Evolutionary conservation across 35 echinoderm and acorn worm genomes (phyloP).

Genomic region (Anneissia japonica): DNA sequence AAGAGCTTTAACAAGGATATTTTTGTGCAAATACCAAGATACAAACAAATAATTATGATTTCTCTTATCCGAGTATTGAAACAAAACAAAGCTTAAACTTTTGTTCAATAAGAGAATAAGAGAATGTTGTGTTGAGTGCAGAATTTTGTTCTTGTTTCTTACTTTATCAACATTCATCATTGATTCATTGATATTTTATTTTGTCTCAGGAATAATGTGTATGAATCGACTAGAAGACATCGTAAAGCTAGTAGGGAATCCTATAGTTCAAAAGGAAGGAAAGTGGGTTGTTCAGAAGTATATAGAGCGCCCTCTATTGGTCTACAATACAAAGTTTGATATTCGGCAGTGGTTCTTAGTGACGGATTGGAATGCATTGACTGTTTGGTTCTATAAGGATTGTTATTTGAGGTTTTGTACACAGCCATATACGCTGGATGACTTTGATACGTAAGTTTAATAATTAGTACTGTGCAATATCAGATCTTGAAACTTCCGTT

Average conservation of each 20-base stretch:
- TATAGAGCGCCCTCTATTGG: constrained; percentile 95
- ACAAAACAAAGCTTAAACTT: no score
- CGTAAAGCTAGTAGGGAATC: constrained; percentile 73
- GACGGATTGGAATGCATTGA: constrained; percentile 95
- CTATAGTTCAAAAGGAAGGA: constrained; percentile 77
- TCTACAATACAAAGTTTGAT: constrained; percentile 95
- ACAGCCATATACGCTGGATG: constrained; percentile 68
- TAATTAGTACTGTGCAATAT: no score
- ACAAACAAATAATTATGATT: no score
- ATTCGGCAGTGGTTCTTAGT: constrained; percentile 98
- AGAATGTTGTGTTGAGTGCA: no score
- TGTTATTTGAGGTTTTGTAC: constrained; percentile 85
- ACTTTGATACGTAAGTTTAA: constrained; percentile 75
- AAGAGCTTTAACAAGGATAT: no score
- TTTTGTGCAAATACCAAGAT: no score
- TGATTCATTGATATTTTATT: no score
- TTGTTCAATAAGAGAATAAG: no score
- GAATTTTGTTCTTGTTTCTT: no score
- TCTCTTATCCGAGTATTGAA: no score
- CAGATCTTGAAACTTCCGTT: no score
- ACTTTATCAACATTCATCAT: no score
- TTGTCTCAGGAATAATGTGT: constrained; percentile 80
- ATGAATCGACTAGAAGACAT: constrained; percentile 88
- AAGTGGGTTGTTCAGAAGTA: constrained; percentile 99
- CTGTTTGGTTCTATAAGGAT: constrained; percentile 78